Percentiles rank a stretch among this genome's conserved stretches.
Conservation (phyloP, 1,140 invertebrate genomes). For the Lepidurus apus region DNA sequence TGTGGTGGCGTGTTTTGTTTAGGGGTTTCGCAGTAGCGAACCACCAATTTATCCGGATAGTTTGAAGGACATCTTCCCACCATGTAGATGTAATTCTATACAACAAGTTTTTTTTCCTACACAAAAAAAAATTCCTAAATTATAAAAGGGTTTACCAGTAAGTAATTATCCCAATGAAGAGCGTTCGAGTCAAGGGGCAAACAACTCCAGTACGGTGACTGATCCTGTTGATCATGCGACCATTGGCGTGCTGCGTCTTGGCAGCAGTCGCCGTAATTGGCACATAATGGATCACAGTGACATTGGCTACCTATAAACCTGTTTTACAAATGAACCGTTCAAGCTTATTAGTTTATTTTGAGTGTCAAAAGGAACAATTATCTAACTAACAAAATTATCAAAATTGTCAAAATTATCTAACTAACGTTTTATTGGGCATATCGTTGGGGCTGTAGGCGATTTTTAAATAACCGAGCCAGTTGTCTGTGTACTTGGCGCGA, state of each 20-base stretch:
- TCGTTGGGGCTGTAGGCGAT: background rate
- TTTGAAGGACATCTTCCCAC: conserved; percentile 25
- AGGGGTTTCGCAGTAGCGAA: background rate
- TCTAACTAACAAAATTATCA: too few relatives aligned
- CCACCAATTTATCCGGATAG: background rate
- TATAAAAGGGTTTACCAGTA: background rate
- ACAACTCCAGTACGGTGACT: background rate
- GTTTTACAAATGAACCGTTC: background rate
- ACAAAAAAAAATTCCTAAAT: background rate
- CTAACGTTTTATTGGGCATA: background rate
- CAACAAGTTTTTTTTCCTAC: background rate
- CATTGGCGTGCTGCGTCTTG: conserved; percentile 30
- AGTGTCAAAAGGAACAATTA: background rate
- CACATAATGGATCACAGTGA: conserved; percentile 32
- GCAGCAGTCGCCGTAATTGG: conserved; percentile 34
- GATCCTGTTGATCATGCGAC: background rate
- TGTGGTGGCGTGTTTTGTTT: background rate
- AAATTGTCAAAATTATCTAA: too few relatives aligned
- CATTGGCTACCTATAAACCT: background rate
- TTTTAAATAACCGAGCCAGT: background rate
- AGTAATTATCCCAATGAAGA: background rate
- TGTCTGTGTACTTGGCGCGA: background rate
- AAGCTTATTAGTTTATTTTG: background rate
- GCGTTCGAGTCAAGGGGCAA: background rate
- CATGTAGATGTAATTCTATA: conserved; percentile 30